These are phyloP conservation scores for Heteractis magnifica DNA, from an alignment of 92 coral and sea anemone species.

Conservation along the genomic window DNA sequence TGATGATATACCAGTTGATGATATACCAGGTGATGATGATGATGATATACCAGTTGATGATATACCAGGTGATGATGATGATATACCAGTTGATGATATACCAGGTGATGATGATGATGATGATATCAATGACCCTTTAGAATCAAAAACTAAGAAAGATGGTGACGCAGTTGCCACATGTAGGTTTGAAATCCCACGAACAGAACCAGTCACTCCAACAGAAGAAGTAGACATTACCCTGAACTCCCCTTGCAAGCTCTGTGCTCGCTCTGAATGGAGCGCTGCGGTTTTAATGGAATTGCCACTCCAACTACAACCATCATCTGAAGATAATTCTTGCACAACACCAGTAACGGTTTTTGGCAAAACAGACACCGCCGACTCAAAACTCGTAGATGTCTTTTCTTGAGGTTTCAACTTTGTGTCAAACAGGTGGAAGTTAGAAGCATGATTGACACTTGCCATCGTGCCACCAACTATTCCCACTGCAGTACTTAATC, in stretches of 20 bases:
- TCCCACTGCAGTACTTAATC: background rate
- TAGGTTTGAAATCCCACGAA: background rate
- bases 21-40: background rate
- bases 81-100: background rate
- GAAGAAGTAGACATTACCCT: background rate
- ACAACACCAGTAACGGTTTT: too few relatives aligned
- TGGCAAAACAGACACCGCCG: too few relatives aligned
- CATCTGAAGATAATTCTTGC: background rate
- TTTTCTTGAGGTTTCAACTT: too few relatives aligned
- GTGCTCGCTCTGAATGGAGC: background rate
- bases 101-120: background rate
- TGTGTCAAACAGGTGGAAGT: too few relatives aligned
- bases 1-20: background rate
- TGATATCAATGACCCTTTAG: background rate
- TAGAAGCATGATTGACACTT: background rate
- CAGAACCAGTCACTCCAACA: background rate
- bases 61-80: background rate
- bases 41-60: background rate
- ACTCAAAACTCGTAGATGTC: too few relatives aligned
- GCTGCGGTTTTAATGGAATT: background rate
- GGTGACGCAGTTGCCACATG: background rate
- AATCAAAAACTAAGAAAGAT: background rate
- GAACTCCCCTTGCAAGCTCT: background rate
- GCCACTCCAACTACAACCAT: background rate
- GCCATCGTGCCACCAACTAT: background rate